Percentiles rank a stretch among this genome's conserved stretches.
phyloP scores from a whole-genome alignment of 2,888 invertebrate genomes.

The Epistrophella euchroma region DNA sequence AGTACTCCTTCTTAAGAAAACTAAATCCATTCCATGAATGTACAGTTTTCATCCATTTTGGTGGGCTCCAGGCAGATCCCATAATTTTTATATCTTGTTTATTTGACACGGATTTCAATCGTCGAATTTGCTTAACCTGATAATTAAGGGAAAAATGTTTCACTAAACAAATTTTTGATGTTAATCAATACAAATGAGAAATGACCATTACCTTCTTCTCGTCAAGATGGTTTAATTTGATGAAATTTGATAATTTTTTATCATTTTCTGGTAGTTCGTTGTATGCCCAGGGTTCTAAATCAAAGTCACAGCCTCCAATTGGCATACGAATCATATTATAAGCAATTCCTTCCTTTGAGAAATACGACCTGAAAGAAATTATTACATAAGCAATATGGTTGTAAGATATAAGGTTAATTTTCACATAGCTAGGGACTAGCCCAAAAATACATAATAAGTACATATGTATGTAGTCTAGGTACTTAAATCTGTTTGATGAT shows the following conservation, averaged over 20 bases:
- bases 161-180: background rate
- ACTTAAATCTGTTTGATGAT: too few species aligned
- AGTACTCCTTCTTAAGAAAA: constrained; percentile 86
- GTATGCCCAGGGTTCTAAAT: constrained; percentile 91
- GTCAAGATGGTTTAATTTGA: constrained; percentile 81
- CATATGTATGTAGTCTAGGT: too few species aligned
- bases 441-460: too few species aligned
- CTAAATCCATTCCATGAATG: constrained; percentile 86
- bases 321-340: constrained; percentile 93
- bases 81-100: constrained; percentile 80
- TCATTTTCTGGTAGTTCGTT: constrained; percentile 87
- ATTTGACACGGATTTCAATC: constrained; percentile 79
- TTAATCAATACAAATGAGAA: too few species aligned
- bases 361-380: constrained; percentile 88
- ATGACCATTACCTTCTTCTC: constrained; percentile 74
- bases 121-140: constrained; percentile 79
- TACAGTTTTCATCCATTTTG: constrained; percentile 89
- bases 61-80: constrained; percentile 87
- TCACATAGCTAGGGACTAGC: too few species aligned
- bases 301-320: constrained; percentile 95
- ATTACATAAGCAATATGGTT: too few species aligned
- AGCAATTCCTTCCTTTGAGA: constrained; percentile 88
- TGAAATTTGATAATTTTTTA: constrained; percentile 86
- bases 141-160: background rate
- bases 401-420: too few species aligned